Evolutionary conservation across 2,888 invertebrate genomes (phyloP).

Genomic region (Monopis laevigella): DNA sequence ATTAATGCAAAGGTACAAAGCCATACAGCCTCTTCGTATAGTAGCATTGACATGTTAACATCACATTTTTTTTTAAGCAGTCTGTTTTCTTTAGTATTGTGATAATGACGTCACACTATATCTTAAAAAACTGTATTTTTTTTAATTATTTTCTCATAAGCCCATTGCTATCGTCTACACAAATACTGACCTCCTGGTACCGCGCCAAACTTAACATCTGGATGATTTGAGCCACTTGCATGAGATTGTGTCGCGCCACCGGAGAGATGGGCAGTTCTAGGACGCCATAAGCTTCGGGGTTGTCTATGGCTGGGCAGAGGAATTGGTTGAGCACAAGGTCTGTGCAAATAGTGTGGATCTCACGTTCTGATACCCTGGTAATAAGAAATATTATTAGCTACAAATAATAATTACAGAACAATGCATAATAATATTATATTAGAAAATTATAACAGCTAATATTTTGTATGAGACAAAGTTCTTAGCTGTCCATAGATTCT

Average conservation of each 20-base stretch:
- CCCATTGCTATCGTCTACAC: conserved; percentile 17
- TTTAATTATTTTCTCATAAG: conserved; percentile 77
- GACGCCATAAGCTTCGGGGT: conserved; percentile 95
- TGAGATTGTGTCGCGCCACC: conserved; percentile 88
- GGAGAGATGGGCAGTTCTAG: conserved; percentile 92
- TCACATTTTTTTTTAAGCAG: too few species aligned
- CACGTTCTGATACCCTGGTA: conserved; percentile 46
- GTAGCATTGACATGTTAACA: too few species aligned
- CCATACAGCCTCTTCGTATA: too few species aligned
- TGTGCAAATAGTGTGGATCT: conserved; percentile 78
- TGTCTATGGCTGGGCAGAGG: conserved; percentile 95
- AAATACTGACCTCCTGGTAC: conserved; percentile 73
- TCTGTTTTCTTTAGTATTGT: too few species aligned
- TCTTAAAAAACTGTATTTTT: too few species aligned
- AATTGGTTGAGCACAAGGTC: conserved; percentile 94
- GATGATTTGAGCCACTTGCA: conserved; percentile 91
- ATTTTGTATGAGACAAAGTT: neutral
- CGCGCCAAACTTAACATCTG: conserved; percentile 90
- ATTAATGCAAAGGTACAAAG: too few species aligned
- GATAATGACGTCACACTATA: too few species aligned
- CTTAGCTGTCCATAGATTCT: too few species aligned
- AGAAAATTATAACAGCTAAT: neutral
- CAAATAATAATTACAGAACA: too few species aligned
- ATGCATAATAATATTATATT: too few species aligned
- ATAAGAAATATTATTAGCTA: too few species aligned